phyloP scores from a whole-genome alignment of 2,888 invertebrate species.

The Lottia scabra region DNA sequence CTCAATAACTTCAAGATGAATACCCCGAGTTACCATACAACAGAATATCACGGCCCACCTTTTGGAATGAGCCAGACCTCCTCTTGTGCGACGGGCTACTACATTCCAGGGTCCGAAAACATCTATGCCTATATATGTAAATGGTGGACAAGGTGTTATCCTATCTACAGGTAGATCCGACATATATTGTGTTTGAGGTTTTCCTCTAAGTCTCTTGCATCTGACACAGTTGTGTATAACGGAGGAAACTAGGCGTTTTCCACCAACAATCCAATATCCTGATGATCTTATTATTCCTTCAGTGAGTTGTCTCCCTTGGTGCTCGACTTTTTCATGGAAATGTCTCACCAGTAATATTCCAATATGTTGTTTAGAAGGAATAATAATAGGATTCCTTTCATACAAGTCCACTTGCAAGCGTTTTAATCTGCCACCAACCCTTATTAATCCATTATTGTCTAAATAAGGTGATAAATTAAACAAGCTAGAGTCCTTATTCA shows the following conservation, averaged over 20 bases:
- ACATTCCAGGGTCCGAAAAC: slow-evolving; percentile 35
- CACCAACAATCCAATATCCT: slow-evolving; percentile 35
- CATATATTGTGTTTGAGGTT: slow-evolving; percentile 28
- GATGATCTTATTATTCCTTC: slow-evolving; percentile 25
- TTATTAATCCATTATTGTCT: not conserved
- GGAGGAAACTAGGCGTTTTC: slow-evolving; percentile 21
- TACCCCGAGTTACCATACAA: slow-evolving; percentile 30
- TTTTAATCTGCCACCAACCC: not conserved
- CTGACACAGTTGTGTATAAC: slow-evolving; percentile 24
- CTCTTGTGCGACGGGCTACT: slow-evolving; percentile 28
- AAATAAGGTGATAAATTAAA: not conserved
- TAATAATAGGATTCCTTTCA: not conserved
- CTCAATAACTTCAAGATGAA: slow-evolving; percentile 39
- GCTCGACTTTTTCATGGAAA: slow-evolving; percentile 25
- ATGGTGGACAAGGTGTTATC: slow-evolving; percentile 23
- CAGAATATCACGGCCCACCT: slow-evolving; percentile 36
- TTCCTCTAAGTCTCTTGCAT: slow-evolving; percentile 28
- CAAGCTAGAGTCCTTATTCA: not conserved
- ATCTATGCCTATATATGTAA: too few relatives aligned
- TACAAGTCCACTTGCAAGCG: not conserved
- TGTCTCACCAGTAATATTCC: slow-evolving; percentile 23
- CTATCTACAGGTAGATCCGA: slow-evolving; percentile 29
- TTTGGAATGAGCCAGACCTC: slow-evolving; percentile 28
- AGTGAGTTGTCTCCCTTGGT: slow-evolving; percentile 35
- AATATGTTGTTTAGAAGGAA: slow-evolving; percentile 18